Evolutionary conservation across 2,888 invertebrate genomes (phyloP).

Genomic region (Actias luna): DNA sequence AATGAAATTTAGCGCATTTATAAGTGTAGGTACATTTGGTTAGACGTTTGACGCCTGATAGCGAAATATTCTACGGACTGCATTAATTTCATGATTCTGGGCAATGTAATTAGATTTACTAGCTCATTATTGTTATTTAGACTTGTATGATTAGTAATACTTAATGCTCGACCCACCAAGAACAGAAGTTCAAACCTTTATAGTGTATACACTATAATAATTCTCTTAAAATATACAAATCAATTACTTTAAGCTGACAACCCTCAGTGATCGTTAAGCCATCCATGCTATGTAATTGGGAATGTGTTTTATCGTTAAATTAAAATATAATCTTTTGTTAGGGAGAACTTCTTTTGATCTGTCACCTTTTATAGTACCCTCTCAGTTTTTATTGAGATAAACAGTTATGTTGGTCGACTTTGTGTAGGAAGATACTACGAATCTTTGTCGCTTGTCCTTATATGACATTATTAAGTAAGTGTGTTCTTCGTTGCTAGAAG

Average conservation of each 20-base stretch:
- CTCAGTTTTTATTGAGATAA: conserved; percentile 44
- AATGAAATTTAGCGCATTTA: too few species aligned
- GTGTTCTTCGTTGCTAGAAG: not conserved
- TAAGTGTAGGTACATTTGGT: not conserved
- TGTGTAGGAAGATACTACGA: conserved; percentile 20
- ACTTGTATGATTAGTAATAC: not conserved
- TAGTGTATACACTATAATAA: not conserved
- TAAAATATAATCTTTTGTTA: conserved; percentile 61
- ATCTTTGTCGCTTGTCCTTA: conserved; percentile 2
- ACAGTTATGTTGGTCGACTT: conserved; percentile 32
- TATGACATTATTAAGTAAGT: conserved; percentile 8
- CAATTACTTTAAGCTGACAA: not conserved
- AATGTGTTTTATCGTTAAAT: conserved; percentile 55
- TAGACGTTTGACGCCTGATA: not conserved
- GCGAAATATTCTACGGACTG: not conserved
- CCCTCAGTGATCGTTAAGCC: conserved; percentile 15
- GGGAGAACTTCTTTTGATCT: conserved; percentile 45
- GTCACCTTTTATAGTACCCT: conserved; percentile 43
- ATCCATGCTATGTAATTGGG: conserved; percentile 21
- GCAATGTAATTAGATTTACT: not conserved
- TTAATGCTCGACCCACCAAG: not conserved
- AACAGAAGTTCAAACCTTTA: not conserved
- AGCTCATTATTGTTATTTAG: not conserved
- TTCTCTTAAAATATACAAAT: not conserved
- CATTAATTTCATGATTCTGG: not conserved